Base-by-base conservation (phyloP, 1,140 invertebrate species). In the Babylonia areolata region DNA sequence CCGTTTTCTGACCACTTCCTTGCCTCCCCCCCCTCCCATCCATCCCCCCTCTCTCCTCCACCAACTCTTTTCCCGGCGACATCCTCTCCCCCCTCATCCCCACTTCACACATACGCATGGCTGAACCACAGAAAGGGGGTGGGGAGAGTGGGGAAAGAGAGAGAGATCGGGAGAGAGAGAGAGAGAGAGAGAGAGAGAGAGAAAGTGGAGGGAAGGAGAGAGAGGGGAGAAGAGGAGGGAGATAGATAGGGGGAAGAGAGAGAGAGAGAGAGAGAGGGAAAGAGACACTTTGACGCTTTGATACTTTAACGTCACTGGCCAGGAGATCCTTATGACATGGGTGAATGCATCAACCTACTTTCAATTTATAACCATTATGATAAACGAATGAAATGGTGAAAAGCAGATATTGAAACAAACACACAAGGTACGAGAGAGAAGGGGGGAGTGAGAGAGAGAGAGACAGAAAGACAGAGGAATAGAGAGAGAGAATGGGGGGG, bases 161-260 rank as follows among this genome's bases (percentile, higher is more conserved):
- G 40, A 78, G 75, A 78, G 40, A 20, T 31, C 35, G 75, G 37
- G 6, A 77, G 73, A 77, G 73, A 77, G 73, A 77, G 73, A 77
- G n/a, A 42, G 73, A 77, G 73, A 77, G 73, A 37, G 9, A 6
- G 39, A 77, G 73, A 77, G 73, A 77, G 5, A 77, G 73, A 77
- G 73, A 35, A 28, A 17, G 73, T 3, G 39, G 3, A 28, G 6
- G 28, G 39, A 31, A 51, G 33, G 40, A 39, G 40, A 15, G 42
- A 15, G 42, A 15, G 33, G 42, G 40, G 46, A 46, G 42, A 46
- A n/a, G n/a, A 39, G 33, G 46, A n/a, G 46, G 6, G 75, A 33
- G 40, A 3, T 9, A 17, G 2, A 51, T 9, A 78, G n/a, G 28
- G 35, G 71, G 28, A 75, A 37, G 35, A 75, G 71, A 75, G 71